These are phyloP conservation scores for Burhinus bistriatus DNA, from an alignment of 2,113 vertebrate genomes.

Conservation along the genomic window DNA sequence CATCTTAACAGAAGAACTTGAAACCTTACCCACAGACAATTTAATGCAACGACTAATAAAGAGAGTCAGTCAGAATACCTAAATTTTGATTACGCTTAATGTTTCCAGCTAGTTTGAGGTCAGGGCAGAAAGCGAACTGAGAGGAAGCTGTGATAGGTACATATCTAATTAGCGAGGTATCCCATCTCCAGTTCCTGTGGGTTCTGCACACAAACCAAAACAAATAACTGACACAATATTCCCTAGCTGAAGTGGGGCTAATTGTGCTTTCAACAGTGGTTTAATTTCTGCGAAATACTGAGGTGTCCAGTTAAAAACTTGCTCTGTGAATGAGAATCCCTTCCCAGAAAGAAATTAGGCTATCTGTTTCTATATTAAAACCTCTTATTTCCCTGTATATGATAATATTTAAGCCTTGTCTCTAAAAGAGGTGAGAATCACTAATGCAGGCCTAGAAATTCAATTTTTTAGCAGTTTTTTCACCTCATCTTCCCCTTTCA, in stretches of 20 bases:
- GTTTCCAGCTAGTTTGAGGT: background rate
- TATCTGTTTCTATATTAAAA: background rate
- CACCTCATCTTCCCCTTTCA: background rate
- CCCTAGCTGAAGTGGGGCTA: background rate
- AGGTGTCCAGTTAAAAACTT: background rate
- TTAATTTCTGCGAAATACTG: background rate
- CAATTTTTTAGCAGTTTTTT: background rate
- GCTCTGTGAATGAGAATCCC: background rate
- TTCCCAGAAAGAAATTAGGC: background rate
- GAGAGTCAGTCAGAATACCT: background rate
- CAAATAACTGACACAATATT: background rate
- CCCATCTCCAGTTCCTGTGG: background rate
- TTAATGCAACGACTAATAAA: background rate
- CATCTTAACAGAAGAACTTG: background rate
- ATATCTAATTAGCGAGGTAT: background rate
- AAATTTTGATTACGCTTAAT: background rate
- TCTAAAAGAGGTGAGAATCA: background rate
- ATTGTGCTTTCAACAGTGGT: background rate
- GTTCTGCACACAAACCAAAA: background rate
- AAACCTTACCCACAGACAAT: background rate
- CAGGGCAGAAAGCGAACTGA: background rate
- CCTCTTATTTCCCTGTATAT: background rate
- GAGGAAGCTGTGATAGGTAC: background rate
- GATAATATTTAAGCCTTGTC: background rate
- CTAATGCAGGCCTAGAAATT: background rate